Conservation (phyloP, 1,140 invertebrate genomes). For the Calycopis cecrops region DNA sequence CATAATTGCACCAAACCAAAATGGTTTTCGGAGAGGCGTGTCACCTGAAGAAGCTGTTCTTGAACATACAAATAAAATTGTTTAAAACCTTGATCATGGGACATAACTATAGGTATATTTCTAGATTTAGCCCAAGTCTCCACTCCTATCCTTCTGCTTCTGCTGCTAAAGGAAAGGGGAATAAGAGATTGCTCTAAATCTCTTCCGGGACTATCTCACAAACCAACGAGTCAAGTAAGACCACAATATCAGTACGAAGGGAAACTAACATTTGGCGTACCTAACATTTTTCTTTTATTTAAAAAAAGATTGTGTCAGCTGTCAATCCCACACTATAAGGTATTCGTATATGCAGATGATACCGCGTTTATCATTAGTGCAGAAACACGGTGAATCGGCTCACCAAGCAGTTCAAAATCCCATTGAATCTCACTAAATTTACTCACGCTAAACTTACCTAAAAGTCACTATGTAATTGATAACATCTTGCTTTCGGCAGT, state of each 20-base stretch:
- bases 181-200: background rate
- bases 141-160: conserved; percentile 4
- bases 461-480: background rate
- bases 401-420: background rate
- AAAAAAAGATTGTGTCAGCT: background rate
- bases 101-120: conserved; percentile 9
- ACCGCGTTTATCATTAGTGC: background rate
- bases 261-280: background rate
- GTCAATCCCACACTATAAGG: background rate
- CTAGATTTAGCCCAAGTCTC: conserved; percentile 10
- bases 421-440: background rate
- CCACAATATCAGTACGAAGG: background rate
- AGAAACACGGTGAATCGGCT: background rate
- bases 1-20: conserved; percentile 8
- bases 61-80: conserved; percentile 7
- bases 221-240: background rate
- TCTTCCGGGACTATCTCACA: background rate
- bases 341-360: conserved; percentile 3
- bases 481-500: too few relatives aligned
- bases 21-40: conserved; percentile 4
- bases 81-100: background rate
- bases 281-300: background rate
- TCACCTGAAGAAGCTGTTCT: conserved; percentile 9
- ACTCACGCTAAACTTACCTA: background rate
- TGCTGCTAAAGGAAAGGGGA: too few relatives aligned